Evolutionary conservation across 2,888 invertebrate genomes (phyloP).

Genomic region (Anodontia alba): DNA sequence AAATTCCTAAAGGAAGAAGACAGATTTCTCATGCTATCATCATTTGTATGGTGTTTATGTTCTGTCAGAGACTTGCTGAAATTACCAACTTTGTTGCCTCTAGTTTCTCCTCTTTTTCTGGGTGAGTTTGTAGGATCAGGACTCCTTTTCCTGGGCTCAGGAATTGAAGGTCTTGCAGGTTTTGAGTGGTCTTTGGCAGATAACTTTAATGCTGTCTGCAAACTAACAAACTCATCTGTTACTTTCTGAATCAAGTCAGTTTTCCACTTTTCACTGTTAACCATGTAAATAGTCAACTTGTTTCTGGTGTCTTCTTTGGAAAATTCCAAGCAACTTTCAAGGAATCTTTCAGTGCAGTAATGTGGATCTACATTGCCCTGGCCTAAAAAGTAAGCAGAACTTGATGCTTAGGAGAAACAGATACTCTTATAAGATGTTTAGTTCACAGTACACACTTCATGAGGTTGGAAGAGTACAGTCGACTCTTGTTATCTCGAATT

Average conservation of each 20-base stretch:
- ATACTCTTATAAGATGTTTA: too few relatives aligned
- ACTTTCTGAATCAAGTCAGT: not conserved
- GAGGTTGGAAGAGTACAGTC: too few relatives aligned
- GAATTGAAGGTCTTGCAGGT: not conserved
- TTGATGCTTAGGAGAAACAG: not conserved
- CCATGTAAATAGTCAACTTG: conserved; percentile 14
- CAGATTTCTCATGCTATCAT: not conserved
- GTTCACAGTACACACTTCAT: too few relatives aligned
- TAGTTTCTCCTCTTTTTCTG: not conserved
- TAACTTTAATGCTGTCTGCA: not conserved
- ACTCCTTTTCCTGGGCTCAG: not conserved
- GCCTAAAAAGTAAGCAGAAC: too few relatives aligned
- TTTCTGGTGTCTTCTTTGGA: conserved; percentile 7
- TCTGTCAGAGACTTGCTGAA: not conserved
- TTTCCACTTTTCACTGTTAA: conserved; percentile 12
- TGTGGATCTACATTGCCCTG: not conserved
- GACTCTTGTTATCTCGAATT: too few relatives aligned
- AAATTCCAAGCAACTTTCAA: conserved; percentile 12
- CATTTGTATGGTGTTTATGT: not conserved
- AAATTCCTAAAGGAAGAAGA: not conserved
- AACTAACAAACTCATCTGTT: not conserved
- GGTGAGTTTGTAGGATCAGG: not conserved
- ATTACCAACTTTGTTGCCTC: not conserved
- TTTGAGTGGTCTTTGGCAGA: not conserved
- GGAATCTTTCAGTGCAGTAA: conserved; percentile 2